Evolutionary conservation across 2,113 vertebrate species (phyloP).

Genomic region (Zingel zingel): DNA sequence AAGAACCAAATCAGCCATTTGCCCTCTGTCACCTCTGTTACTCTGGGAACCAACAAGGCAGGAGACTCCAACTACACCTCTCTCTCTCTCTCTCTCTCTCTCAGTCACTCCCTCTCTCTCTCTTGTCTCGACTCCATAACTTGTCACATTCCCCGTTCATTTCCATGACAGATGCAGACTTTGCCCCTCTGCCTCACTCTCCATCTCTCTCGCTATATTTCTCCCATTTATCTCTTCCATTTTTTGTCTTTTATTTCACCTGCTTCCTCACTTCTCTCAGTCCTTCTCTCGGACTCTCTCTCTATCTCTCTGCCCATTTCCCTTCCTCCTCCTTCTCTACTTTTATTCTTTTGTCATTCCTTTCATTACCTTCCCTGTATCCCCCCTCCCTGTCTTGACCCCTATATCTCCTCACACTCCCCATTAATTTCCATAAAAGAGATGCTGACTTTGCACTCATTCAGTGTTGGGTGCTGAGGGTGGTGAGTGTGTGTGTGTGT

Average conservation of each 20-base stretch:
- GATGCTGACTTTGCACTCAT: slow-evolving; percentile 89
- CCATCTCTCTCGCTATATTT: slow-evolving; percentile 5
- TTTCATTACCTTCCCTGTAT: slow-evolving; percentile 4
- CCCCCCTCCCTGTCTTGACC: neutral
- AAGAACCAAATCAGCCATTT: slow-evolving; percentile 86
- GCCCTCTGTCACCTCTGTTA: slow-evolving; percentile 81
- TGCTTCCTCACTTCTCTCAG: neutral
- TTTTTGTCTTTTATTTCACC: neutral
- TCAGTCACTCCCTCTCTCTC: slow-evolving; percentile 30
- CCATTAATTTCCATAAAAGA: slow-evolving; percentile 78
- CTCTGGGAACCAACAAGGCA: slow-evolving; percentile 64
- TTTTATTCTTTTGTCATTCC: slow-evolving; percentile 37
- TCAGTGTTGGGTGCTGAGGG: slow-evolving; percentile 72
- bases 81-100: neutral
- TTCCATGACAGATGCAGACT: slow-evolving; percentile 87
- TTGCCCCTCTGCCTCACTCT: slow-evolving; percentile 62
- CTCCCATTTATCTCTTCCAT: slow-evolving; percentile 4
- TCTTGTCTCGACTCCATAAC: slow-evolving; percentile 46
- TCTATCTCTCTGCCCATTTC: neutral
- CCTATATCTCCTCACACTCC: slow-evolving; percentile 50
- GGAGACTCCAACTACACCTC: slow-evolving; percentile 45
- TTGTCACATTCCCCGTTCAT: slow-evolving; percentile 67
- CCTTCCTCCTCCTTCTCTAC: neutral
- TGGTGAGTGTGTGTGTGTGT: slow-evolving; percentile 63
- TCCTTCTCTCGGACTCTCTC: neutral